phyloP scores from a whole-genome alignment of 53 echinoderm and acorn worm genomes.

The Temnopleurus reevesii region DNA sequence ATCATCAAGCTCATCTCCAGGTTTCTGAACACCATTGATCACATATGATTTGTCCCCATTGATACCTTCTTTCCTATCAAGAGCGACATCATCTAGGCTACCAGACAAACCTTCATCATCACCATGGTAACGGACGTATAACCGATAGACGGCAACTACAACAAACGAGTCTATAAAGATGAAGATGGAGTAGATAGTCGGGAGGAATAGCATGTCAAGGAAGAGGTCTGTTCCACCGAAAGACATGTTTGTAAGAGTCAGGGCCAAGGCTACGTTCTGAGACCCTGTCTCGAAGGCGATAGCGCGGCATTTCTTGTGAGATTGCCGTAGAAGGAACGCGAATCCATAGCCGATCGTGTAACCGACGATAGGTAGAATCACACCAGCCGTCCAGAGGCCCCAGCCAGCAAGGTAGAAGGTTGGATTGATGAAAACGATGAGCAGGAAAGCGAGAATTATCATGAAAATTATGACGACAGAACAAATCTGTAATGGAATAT shows the following conservation, averaged over 20 bases:
- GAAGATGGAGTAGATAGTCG: slow-evolving; percentile 67
- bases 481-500: too few species aligned
- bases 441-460: not conserved
- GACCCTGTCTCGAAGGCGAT: slow-evolving; percentile 93
- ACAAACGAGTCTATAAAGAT: slow-evolving; percentile 57
- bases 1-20: too few species aligned
- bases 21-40: too few species aligned
- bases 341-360: slow-evolving; percentile 73
- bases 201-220: slow-evolving; percentile 75
- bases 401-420: slow-evolving; percentile 68
- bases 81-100: too few species aligned
- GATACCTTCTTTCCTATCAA: too few species aligned
- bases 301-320: slow-evolving; percentile 81
- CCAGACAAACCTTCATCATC: too few species aligned
- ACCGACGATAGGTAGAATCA: slow-evolving; percentile 65
- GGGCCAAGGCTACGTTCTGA: slow-evolving; percentile 85
- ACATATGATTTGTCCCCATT: too few species aligned
- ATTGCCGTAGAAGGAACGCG: slow-evolving; percentile 72
- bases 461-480: not conserved
- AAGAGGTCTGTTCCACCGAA: slow-evolving; percentile 68
- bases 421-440: slow-evolving; percentile 73
- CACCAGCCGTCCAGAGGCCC: slow-evolving; percentile 73
- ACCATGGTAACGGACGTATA: too few species aligned
- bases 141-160: not conserved
- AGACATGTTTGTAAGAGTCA: slow-evolving; percentile 69